phyloP scores from a whole-genome alignment of 2,113 vertebrate species.

The Ptilonorhynchus violaceus region DNA sequence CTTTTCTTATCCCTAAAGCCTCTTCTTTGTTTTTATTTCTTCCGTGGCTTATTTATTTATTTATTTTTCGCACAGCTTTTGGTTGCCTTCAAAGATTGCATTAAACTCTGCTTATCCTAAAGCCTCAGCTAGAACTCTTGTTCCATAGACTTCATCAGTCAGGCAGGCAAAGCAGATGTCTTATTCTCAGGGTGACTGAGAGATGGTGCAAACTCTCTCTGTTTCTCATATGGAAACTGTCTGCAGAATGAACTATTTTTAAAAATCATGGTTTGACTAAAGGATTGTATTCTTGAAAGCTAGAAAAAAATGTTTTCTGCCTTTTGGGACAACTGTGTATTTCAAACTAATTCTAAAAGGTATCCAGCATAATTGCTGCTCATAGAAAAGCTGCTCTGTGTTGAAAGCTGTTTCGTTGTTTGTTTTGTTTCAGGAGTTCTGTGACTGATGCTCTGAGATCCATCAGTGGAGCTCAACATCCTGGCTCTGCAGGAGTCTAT shows the following conservation, averaged over 20 bases:
- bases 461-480: conserved; percentile 78
- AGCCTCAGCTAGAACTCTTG: background rate
- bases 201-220: background rate
- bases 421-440: conserved; percentile 75
- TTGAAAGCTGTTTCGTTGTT: background rate
- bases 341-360: background rate
- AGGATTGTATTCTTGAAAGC: background rate
- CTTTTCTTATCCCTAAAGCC: conserved; percentile 75
- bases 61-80: conserved; percentile 37
- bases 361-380: background rate
- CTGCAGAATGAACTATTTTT: background rate
- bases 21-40: conserved; percentile 61
- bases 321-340: background rate
- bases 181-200: background rate
- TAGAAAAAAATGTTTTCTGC: background rate
- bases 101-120: conserved; percentile 25
- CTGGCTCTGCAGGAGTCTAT: conserved; percentile 75
- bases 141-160: background rate
- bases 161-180: background rate
- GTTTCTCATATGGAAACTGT: background rate
- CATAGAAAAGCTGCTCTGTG: background rate
- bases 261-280: background rate
- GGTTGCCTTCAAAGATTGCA: conserved; percentile 15
- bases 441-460: conserved; percentile 80
- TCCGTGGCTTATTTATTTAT: conserved; percentile 34